Evolutionary conservation across 2,797 vertebrate species (phyloP), one percentile per base, ranked within the genome.

Genomic region (Megaceryle alcyon): DNA sequence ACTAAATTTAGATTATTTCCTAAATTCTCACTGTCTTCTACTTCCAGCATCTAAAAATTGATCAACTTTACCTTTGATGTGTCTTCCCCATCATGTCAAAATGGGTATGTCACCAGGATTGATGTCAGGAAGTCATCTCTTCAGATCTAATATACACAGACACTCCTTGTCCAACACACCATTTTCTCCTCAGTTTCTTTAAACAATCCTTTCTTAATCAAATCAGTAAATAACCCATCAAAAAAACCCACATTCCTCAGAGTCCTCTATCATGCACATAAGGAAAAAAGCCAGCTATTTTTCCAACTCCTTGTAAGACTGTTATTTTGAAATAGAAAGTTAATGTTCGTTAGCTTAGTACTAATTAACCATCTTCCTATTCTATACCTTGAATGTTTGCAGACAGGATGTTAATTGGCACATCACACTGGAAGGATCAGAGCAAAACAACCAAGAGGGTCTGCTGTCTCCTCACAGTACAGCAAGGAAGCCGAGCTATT

Each of bases 271-370:
- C 39, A 39, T 4, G 5, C 39, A 54, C 10, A 3, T 7, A 46
- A n/a, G 23, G 25, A 82, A 76, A 78, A 92, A 84, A 48, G 2
- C 2, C 23, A 79, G 33, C 7, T 75, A 51, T 63, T 83, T 91
- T 75, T 49, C 59, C 69, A 75, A 88, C 65, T 9, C 1, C 0
- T 63, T 71, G 23, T 48, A 94, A 90, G 13, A 26, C 28, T 53
- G 25, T 46, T 86, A 79, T 61, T 95, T 63, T 78, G n/a, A 71
- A 94, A 84, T 19, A 60, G 29, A 39, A 73, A 28, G 60, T 85
- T 82, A 93, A 90, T 39, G 46, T 43, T 92, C 77, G 82, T 73
- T 75, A 93, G 46, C n/a, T 88, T 69, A 76, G 26, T 81, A 83
- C 21, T 88, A 88, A 96, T 92, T 94, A 90, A 72, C 63, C 25